phyloP scores from a whole-genome alignment of 2,113 vertebrate species.

The Nycticebus coucang region DNA sequence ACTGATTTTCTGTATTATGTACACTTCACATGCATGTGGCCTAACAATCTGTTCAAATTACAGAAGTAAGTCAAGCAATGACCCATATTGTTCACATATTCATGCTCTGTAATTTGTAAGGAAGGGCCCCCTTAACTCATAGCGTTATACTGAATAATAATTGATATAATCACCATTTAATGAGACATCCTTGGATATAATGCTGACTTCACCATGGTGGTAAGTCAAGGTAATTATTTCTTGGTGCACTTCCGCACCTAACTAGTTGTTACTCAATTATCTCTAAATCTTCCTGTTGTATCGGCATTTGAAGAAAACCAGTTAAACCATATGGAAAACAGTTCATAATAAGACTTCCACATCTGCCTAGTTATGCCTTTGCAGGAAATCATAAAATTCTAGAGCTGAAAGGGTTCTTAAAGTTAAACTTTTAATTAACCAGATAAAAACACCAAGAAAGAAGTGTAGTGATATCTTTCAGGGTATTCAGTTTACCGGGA shows the following conservation, averaged over 20 bases:
- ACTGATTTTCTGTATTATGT: conserved; percentile 42
- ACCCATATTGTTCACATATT: not conserved
- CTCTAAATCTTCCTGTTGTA: not conserved
- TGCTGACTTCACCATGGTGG: not conserved
- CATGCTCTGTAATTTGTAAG: not conserved
- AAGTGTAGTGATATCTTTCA: not conserved
- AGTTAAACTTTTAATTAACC: not conserved
- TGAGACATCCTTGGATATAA: not conserved
- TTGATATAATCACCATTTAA: not conserved
- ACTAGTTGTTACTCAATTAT: not conserved
- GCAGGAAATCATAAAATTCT: not conserved
- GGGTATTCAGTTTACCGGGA: no score
- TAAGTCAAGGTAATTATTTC: not conserved
- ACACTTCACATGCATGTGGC: not conserved
- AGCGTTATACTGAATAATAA: not conserved
- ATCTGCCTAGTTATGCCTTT: not conserved
- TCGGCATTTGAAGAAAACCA: conserved; percentile 3
- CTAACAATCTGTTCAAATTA: not conserved
- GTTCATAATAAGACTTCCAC: not conserved
- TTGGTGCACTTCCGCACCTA: not conserved
- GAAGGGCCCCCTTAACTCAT: not conserved
- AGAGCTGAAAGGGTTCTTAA: not conserved
- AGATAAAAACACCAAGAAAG: not conserved
- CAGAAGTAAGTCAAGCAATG: not conserved
- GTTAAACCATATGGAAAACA: not conserved